phyloP scores from a whole-genome alignment of 2,113 vertebrate species.

The Corythornis madagascariensis region DNA sequence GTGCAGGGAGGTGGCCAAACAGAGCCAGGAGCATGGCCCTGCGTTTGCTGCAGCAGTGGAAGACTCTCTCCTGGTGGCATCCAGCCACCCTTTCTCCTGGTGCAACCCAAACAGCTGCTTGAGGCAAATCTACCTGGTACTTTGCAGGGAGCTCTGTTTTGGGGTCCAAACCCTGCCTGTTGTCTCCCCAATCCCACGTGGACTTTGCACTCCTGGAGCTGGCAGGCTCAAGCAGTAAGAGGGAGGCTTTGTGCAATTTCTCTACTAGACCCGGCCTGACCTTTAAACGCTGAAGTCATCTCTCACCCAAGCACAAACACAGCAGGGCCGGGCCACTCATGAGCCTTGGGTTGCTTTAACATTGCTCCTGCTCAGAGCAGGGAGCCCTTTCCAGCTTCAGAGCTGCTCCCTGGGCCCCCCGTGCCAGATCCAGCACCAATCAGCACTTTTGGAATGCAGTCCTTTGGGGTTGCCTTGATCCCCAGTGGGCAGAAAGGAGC shows the following conservation, averaged over 20 bases:
- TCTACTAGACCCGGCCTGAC: background rate
- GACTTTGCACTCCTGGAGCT: background rate
- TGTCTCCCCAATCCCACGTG: background rate
- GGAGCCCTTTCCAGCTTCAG: background rate
- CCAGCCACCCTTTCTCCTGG: background rate
- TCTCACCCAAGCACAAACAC: constrained; percentile 6
- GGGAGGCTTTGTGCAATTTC: constrained; percentile 25
- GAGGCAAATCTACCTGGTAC: background rate
- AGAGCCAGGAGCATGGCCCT: fast-evolving
- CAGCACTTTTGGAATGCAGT: background rate
- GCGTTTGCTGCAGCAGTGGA: too few relatives aligned
- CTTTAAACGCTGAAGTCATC: constrained; percentile 67
- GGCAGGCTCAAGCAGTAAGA: background rate
- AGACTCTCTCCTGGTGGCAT: background rate
- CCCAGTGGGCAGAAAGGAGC: background rate
- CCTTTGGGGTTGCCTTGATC: background rate
- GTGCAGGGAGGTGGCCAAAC: fast-evolving
- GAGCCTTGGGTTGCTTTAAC: background rate
- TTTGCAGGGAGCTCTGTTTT: background rate
- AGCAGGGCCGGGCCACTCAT: background rate
- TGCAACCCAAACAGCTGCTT: background rate
- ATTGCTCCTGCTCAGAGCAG: background rate
- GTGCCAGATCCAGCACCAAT: too few relatives aligned
- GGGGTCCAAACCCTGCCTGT: background rate
- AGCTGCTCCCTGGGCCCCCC: background rate